Evolutionary conservation across 2,797 vertebrate genomes (phyloP).

Genomic region (Dryobates pubescens): DNA sequence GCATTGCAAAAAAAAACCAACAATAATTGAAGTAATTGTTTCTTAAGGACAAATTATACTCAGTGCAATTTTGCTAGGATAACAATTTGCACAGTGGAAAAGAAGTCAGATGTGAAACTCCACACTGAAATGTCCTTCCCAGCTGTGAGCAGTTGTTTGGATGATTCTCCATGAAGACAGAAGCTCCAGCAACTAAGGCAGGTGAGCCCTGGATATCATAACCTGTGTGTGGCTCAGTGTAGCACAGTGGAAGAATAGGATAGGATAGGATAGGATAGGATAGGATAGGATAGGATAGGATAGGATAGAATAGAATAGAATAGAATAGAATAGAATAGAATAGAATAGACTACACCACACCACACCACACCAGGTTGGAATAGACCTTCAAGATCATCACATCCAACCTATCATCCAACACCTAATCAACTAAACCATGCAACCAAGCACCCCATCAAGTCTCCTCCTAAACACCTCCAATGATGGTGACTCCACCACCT

Average conservation of each 20-base stretch:
- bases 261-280: neutral
- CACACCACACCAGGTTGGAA: too few relatives aligned
- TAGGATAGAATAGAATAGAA: too few relatives aligned
- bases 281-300: too few relatives aligned
- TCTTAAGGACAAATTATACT: slow-evolving; percentile 12
- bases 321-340: too few relatives aligned
- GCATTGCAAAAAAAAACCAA: neutral
- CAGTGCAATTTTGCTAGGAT: neutral
- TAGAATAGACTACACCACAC: too few relatives aligned
- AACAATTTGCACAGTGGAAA: neutral
- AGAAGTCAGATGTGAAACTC: neutral
- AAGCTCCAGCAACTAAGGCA: neutral
- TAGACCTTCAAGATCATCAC: too few relatives aligned
- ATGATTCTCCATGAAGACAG: neutral
- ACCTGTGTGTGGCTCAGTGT: neutral
- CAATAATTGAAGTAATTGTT: slow-evolving; percentile 33
- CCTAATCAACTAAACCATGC: too few relatives aligned
- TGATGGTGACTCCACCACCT: too few relatives aligned
- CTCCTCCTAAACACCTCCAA: too few relatives aligned
- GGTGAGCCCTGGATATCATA: neutral
- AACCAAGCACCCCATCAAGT: too few relatives aligned
- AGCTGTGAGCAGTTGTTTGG: neutral
- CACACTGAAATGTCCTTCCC: neutral
- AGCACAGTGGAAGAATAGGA: neutral
- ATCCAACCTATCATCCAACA: too few relatives aligned